phyloP scores from a whole-genome alignment of 2,113 vertebrate genomes.

The Serilophus lunatus region DNA sequence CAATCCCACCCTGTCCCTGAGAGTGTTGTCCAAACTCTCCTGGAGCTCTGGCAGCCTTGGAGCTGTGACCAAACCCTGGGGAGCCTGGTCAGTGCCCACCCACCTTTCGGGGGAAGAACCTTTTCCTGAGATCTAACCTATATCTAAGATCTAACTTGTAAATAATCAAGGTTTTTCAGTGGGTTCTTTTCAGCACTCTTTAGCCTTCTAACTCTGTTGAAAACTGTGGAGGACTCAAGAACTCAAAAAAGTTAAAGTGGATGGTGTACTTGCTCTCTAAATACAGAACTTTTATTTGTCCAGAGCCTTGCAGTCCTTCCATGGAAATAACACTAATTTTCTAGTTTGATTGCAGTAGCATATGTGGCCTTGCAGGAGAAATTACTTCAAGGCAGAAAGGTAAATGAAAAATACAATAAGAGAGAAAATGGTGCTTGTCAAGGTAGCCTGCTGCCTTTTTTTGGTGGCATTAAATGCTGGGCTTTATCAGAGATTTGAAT shows the following conservation, averaged over 20 bases:
- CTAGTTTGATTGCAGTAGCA: not conserved
- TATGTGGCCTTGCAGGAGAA: not conserved
- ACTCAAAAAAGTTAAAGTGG: not conserved
- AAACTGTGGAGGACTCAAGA: not conserved
- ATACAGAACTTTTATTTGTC: not conserved
- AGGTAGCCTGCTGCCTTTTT: not conserved
- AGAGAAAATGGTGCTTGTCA: not conserved
- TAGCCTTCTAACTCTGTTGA: not conserved
- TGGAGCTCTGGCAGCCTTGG: not conserved
- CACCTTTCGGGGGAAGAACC: not conserved
- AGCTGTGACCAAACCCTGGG: not conserved
- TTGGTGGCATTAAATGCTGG: not conserved
- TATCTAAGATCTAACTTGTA: not conserved
- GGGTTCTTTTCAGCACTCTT: not conserved
- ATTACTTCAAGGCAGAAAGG: not conserved
- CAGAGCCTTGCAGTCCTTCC: not conserved
- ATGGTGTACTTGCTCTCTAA: not conserved
- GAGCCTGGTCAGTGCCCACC: not conserved
- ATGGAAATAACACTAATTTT: not conserved
- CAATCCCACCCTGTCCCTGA: not conserved
- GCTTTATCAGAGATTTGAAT: not conserved
- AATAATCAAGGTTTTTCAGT: not conserved
- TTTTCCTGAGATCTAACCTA: not conserved
- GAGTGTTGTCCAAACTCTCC: rapidly evolving
- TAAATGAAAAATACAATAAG: not conserved